Base-by-base conservation (phyloP, 2,797 vertebrate genomes). In the Xenentodon cancila region DNA sequence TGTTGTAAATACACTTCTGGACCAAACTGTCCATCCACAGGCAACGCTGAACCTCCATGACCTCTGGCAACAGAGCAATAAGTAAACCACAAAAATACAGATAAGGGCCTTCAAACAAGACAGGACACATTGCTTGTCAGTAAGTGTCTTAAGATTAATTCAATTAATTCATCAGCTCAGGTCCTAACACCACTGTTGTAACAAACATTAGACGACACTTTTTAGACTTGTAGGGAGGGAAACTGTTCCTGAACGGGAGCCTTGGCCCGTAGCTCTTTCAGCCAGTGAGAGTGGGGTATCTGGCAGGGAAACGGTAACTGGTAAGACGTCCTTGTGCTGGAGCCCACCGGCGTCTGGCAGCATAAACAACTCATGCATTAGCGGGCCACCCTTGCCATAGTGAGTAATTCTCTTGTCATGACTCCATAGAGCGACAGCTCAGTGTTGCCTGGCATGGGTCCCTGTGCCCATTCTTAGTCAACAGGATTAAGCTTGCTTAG, bases 401-500 rank as follows among this genome's bases (percentile, higher is more conserved):
- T 79, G 80, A 88, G 83, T 89, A 91, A 92, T 92, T 91, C 89
- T 88, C 88, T 83, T 71, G 73, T 81, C 79, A 79, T 78, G 40
- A 75, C 80, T 82, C 84, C 75, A 80, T 75, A 83, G 75, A 86
- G 80, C 81, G 80, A 80, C 68, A 79, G 89, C 89, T 84, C 88
- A 73, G 42, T 57, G 84, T 80, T 75, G 82, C 66, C 86, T 94
- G 93, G 93, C 91, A 92, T 70, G 71, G 83, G 82, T 93, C 91
- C 90, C 89, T 71, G 59, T 88, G 76, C 89, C 89, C 91, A 92
- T 93, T 93, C 92, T 92, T 90, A 91, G 85, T 92, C 90, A 93
- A 93, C 91, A 92, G 93, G 93, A 94, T 94, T 93, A 94, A 88
- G 88, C 88, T 84, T 92, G 91, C 89, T 93, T 93, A 92, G 89